These are phyloP conservation scores for Mycetomoellerius zeteki DNA, from an alignment of 1,140 invertebrate genomes.

Conservation along the genomic window DNA sequence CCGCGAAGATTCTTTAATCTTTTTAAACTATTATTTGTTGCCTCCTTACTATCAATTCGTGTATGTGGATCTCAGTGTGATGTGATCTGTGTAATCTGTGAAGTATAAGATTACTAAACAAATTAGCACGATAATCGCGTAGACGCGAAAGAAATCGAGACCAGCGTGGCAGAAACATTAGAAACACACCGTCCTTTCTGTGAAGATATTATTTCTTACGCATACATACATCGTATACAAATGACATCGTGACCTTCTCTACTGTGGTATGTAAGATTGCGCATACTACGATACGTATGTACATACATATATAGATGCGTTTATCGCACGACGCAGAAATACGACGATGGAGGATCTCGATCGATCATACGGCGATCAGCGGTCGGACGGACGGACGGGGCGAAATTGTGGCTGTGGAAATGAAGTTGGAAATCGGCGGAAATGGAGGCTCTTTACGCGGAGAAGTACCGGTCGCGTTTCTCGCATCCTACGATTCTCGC, in stretches of 20 bases:
- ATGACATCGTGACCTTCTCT: conserved; percentile 18
- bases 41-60: neutral
- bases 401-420: conserved; percentile 76
- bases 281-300: neutral
- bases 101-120: neutral
- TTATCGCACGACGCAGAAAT: neutral
- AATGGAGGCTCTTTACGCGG: conserved; percentile 77
- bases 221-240: neutral
- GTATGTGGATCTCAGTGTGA: too few relatives aligned
- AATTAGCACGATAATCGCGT: conserved; percentile 1
- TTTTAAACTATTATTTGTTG: neutral
- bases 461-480: conserved; percentile 26
- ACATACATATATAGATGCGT: neutral
- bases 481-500: conserved; percentile 39
- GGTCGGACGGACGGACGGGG: neutral
- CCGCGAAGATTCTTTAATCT: neutral
- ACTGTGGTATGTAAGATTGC: neutral
- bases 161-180: neutral
- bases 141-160: neutral
- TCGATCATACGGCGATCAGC: conserved; percentile 60
- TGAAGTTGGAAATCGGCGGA: conserved; percentile 81
- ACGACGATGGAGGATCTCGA: conserved; percentile 8
- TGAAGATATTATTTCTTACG: neutral
- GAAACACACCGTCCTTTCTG: neutral
- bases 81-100: too few relatives aligned